Evolutionary conservation across 2,113 vertebrate genomes (phyloP).

Genomic region (Myrmophylax atrothorax): DNA sequence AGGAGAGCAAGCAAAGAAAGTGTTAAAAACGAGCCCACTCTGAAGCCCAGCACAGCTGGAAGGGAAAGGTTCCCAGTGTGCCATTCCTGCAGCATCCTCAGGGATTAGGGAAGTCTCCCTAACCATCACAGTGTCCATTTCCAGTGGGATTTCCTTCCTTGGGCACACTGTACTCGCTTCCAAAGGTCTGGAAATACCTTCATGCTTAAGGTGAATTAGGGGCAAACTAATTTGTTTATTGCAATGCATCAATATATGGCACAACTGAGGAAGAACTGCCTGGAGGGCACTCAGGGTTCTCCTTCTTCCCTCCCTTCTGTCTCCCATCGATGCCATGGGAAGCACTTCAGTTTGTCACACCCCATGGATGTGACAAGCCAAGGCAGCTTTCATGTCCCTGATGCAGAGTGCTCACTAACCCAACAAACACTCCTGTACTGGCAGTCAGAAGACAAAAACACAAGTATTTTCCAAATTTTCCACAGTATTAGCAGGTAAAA

Average conservation of each 20-base stretch:
- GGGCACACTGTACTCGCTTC: neutral
- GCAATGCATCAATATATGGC: neutral
- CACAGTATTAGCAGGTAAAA: neutral
- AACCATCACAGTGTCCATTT: neutral
- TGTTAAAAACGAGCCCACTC: neutral
- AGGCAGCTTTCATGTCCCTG: neutral
- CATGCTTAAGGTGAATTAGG: neutral
- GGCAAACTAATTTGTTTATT: fast-evolving
- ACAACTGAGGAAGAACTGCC: neutral
- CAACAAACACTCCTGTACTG: neutral
- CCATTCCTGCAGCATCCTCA: neutral
- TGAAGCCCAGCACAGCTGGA: neutral
- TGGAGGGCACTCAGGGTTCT: neutral
- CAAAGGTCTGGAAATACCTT: neutral
- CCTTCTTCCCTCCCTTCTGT: neutral
- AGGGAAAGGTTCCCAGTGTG: neutral
- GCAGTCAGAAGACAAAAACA: neutral
- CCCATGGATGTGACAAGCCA: neutral
- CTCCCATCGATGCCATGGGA: neutral
- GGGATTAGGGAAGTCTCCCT: neutral
- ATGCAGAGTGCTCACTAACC: neutral
- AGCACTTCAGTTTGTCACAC: neutral
- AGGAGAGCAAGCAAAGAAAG: neutral
- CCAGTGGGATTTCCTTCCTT: neutral
- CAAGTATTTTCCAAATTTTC: neutral